Percentiles rank a stretch among this genome's conserved stretches.
Conservation (phyloP, 1,140 invertebrate species). For the Heliconius eleuchia region DNA sequence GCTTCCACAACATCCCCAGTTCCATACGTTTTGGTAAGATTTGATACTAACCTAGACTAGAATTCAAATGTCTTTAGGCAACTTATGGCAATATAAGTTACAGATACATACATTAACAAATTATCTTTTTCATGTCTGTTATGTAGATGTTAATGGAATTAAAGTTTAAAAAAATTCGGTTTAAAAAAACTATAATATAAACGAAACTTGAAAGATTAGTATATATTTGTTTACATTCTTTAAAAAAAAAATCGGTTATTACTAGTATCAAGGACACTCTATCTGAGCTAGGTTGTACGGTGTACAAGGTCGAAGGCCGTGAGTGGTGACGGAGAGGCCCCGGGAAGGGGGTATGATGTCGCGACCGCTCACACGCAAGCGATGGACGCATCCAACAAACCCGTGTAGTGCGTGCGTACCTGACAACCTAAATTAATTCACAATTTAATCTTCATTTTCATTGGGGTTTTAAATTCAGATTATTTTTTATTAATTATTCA, state of each 20-base stretch:
- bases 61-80: too few species aligned
- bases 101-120: too few species aligned
- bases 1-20: too few species aligned
- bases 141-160: too few species aligned
- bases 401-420: slow-evolving; percentile 51
- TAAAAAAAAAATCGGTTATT: not conserved
- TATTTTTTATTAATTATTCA: not conserved
- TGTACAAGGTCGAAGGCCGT: slow-evolving; percentile 65
- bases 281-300: slow-evolving; percentile 62
- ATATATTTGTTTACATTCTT: slow-evolving; percentile 8
- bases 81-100: too few species aligned
- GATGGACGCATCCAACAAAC: slow-evolving; percentile 73
- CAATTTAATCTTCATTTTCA: not conserved
- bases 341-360: slow-evolving; percentile 69
- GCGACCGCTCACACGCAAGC: slow-evolving; percentile 65
- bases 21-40: too few species aligned
- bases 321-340: slow-evolving; percentile 52
- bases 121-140: too few species aligned
- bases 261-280: slow-evolving; percentile 46
- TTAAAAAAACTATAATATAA: not conserved
- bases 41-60: too few species aligned
- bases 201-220: not conserved
- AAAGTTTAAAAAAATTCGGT: too few species aligned
- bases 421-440: slow-evolving; percentile 52
- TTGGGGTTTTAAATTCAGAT: not conserved